These are phyloP conservation scores for Chelonoidis abingdonii DNA, from an alignment of 2,113 vertebrate genomes.

Conservation along the genomic window DNA sequence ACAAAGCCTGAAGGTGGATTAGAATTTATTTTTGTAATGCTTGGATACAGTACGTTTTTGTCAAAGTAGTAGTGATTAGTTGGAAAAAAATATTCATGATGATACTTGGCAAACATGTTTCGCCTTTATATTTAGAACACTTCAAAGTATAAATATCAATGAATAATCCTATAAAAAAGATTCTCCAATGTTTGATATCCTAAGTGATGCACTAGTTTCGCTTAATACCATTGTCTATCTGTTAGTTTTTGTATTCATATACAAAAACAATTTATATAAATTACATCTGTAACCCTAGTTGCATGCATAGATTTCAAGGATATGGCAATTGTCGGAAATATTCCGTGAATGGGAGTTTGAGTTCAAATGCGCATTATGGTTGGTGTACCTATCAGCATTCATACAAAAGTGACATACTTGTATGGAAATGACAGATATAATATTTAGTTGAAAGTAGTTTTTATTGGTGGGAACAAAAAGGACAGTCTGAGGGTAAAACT, in stretches of 20 bases:
- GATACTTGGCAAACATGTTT: neutral
- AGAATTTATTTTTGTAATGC: neutral
- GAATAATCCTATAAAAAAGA: neutral
- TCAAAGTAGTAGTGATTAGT: neutral
- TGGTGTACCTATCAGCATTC: neutral
- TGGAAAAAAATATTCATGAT: neutral
- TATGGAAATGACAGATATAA: neutral
- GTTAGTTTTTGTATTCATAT: neutral
- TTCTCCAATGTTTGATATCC: neutral
- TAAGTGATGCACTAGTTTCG: neutral
- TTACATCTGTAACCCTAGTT: neutral
- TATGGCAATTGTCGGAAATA: neutral
- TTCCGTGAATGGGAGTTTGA: neutral
- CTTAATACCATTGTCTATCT: neutral
- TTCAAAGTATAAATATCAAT: neutral
- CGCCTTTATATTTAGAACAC: neutral
- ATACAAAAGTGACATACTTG: neutral
- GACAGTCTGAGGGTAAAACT: neutral
- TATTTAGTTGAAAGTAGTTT: neutral
- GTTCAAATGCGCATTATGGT: neutral
- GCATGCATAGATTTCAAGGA: neutral
- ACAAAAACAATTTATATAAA: neutral
- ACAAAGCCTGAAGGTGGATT: neutral
- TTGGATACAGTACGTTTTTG: neutral
- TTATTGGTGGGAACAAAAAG: neutral